Conservation (phyloP, 2,888 invertebrate genomes). For the Linnaemya vulpina region DNA sequence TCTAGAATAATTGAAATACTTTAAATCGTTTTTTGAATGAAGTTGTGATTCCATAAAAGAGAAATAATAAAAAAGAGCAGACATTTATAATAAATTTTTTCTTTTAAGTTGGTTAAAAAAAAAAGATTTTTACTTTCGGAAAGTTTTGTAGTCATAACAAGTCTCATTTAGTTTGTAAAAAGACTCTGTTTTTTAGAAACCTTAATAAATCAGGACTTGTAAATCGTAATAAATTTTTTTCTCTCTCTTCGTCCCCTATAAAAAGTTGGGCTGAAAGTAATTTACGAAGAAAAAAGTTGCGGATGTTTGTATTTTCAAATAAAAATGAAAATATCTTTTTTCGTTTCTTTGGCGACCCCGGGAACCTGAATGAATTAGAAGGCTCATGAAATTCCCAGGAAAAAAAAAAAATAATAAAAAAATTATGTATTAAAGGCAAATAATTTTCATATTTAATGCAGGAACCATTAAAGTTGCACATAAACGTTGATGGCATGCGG, state of each 20-base stretch:
- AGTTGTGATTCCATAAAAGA: too few relatives aligned
- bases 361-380: not conserved
- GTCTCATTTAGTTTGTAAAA: too few relatives aligned
- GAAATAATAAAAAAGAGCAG: too few relatives aligned
- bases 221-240: conserved; percentile 22
- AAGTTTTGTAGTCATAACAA: too few relatives aligned
- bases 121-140: too few relatives aligned
- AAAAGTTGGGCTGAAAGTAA: not conserved
- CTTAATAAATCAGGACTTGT: not conserved
- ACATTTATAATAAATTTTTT: too few relatives aligned
- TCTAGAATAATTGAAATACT: too few relatives aligned
- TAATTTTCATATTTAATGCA: conserved; percentile 60
- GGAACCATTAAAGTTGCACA: conserved; percentile 44
- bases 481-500: conserved; percentile 50
- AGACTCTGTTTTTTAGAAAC: not conserved
- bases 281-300: not conserved
- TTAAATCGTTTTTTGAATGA: too few relatives aligned
- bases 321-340: conserved; percentile 28
- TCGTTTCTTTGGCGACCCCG: not conserved
- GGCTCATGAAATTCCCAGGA: conserved; percentile 43
- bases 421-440: conserved; percentile 36
- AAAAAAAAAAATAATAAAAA: conserved; percentile 27
- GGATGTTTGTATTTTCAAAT: conserved; percentile 3
- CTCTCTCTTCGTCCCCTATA: not conserved
- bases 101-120: too few relatives aligned